Percentiles rank a stretch among this genome's conserved stretches.
Evolutionary conservation across 2,888 invertebrate genomes (phyloP).

Genomic region (Nemoura dubitans): DNA sequence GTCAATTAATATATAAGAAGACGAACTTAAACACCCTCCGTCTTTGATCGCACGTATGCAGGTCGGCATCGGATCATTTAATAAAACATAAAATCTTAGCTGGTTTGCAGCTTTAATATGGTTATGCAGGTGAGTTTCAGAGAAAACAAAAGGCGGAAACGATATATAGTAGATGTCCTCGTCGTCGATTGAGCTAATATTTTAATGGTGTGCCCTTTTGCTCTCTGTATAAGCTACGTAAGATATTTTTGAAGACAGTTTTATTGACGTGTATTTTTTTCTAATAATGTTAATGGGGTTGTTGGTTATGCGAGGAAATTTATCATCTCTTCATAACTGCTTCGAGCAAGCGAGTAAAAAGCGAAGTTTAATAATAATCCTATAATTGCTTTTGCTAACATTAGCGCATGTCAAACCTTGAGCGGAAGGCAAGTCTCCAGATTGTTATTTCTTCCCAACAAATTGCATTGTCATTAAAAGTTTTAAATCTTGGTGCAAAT

Average conservation of each 20-base stretch:
- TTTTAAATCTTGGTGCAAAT: neutral
- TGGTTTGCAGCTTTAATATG: neutral
- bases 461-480: neutral
- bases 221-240: neutral
- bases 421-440: neutral
- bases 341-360: conserved; percentile 7
- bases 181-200: neutral
- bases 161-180: neutral
- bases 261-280: neutral
- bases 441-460: neutral
- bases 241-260: neutral
- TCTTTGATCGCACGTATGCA: neutral
- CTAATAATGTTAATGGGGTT: conserved; percentile 5
- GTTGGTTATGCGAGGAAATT: neutral
- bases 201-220: neutral
- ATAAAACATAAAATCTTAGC: neutral
- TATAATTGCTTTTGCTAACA: neutral
- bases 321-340: neutral
- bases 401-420: neutral
- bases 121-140: neutral
- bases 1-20: conserved; percentile 2
- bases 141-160: neutral
- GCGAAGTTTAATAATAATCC: neutral
- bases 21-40: neutral
- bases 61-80: neutral